Percentiles rank a stretch among this genome's conserved stretches.
These are phyloP conservation scores for Leptinotarsa haldemani DNA, from an alignment of 2,888 invertebrate species.

Conservation along the genomic window DNA sequence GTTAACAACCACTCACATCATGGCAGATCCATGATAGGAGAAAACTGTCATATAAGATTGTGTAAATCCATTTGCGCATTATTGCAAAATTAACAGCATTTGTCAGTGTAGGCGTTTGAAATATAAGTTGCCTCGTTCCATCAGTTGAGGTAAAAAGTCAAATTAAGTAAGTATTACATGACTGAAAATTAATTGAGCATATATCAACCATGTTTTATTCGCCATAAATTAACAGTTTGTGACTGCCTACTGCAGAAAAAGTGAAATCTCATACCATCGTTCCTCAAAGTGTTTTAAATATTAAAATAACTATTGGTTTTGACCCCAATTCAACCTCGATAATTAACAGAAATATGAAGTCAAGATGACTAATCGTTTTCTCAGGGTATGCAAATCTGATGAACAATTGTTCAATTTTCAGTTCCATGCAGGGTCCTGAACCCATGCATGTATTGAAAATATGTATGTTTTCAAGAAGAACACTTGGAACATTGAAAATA, in stretches of 20 bases:
- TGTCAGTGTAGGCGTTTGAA: conserved; percentile 12
- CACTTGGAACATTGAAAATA: no score
- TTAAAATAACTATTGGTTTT: neutral
- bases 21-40: neutral
- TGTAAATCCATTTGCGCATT: conserved; percentile 2
- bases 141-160: conserved; percentile 1
- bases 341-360: neutral
- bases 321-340: neutral
- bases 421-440: no score
- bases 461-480: no score
- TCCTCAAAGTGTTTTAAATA: neutral
- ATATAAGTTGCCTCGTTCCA: conserved; percentile 3
- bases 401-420: no score
- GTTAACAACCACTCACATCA: conserved; percentile 1
- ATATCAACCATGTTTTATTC: conserved; percentile 12
- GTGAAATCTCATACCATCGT: neutral
- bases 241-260: conserved; percentile 15
- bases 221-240: conserved; percentile 16
- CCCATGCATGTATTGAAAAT: no score
- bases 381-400: no score
- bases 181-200: conserved; percentile 7
- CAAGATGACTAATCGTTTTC: no score
- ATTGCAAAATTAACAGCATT: conserved; percentile 14
- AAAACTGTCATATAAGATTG: conserved; percentile 10
- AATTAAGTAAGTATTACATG: conserved; percentile 12